Evolutionary conservation across 1,140 invertebrate species (phyloP), one percentile per base, ranked within the genome.

Genomic region (Thrips palmi): DNA sequence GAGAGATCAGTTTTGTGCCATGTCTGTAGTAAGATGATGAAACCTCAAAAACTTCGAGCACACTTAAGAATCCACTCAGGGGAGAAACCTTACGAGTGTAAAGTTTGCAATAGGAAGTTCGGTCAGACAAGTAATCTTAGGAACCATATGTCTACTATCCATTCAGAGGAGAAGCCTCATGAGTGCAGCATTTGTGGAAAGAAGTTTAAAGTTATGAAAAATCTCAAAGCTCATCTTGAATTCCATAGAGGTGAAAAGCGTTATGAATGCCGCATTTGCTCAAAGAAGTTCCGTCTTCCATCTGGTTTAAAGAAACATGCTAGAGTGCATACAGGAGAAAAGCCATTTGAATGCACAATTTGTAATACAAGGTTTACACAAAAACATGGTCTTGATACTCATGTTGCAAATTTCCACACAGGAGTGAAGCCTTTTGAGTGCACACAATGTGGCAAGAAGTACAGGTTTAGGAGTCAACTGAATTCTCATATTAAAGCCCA

Each of bases 301-400:
- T 74, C 71, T 2, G 75, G 79, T 48, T 50, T 80, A 3, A 71
- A 77, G 38, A 72, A 76, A 1, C 54, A 56, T 37, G 39, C 39
- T 27, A 33, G 53, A n/a, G 48, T 55, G 12, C 63, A 65, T 40
- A 63, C 58, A 5, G 81, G 82, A 2, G 79, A 79, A 49, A 62
- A 77, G 37, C 82, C 82, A 0, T 89, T 82, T 57, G 65, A 66
- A 11, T 91, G 86, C 50, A 64, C 69, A 8, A 62, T 68, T 2
- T 88, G 83, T 51, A 65, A 64, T 2, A 86, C 85, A 51, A 67
- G 66, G 18, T 88, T 86, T 51, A 79, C 77, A 0, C 53, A 52
- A 1, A 52, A 50, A 33, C 56, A 61, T 15, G 51, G 57, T 42
- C 45, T 62, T 15, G 51, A 54, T 28, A 45, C 52, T 24, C 60